A percentile compares a stretch with the other conserved stretches of the same genome.
These are phyloP conservation scores for Pan troglodytes DNA, from an alignment of 2,113 vertebrate species.

Conservation along the genomic window NHGRI_mPanTro3-v2.1_pri NC_072413.2:24328001-24328500, in stretches of 20 bases:
- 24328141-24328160: background rate
- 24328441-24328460: background rate
- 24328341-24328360: background rate
- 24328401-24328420: background rate
- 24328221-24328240: background rate
- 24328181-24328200: background rate
- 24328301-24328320: background rate
- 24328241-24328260: background rate
- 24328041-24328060: background rate
- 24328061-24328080: background rate
- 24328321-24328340: background rate
- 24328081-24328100: background rate
- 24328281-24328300: background rate
- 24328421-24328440: background rate
- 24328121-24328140: background rate
- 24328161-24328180: background rate
- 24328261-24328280: background rate
- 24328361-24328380: constrained; percentile 39
- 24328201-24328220: background rate
- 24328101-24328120: background rate
- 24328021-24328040: background rate
- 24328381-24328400: background rate
- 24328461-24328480: constrained; percentile 33
- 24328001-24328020: constrained; percentile 21
- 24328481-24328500: background rate